Evolutionary conservation across 2,888 invertebrate genomes (phyloP), one percentile per base, ranked within the genome.

Genomic region (Acanthosepion lycidas): DNA sequence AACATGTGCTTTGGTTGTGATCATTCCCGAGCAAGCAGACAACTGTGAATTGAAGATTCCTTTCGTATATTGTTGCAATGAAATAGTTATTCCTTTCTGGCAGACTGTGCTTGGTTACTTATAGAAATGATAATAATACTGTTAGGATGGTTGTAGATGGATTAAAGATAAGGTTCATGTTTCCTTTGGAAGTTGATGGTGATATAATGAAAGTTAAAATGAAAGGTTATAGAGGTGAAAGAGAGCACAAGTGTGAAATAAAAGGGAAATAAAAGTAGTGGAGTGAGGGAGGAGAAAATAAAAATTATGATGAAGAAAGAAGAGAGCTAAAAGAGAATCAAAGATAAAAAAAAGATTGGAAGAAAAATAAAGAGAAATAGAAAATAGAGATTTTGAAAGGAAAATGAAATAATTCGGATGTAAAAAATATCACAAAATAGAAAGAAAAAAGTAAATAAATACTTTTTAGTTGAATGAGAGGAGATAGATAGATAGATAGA

Each of bases 31-130:
- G 42, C 42, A 78, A 33, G 78, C 78, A 33, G n/a, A 33, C 78
- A 78, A n/a, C 15, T 78, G 3, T 33, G 9, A 33, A 5, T 78
- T 78, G n/a, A 78, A 78, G 78, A 78, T 1, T n/a, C 78, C 78
- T 12, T 78, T 78, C 9, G n/a, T 78, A 78, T 15, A 78, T 15
- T 5, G 78, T 78, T n/a, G 12, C 78, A 78, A 78, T 78, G 12
- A 78, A 78, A 78, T 33, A n/a, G 78, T 78, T 78, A 78, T 78
- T 78, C 78, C n/a, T 78, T 78, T 78, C n/a, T n/a, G n/a, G n/a
- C n/a, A n/a, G 4, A 33, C 23, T 28, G 23, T 64, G 23, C 51
- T 51, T 15, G 78, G 78, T 78, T 78, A 5, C 33, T 33, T 33
- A 23, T 78, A 59, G 78, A 33, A 78, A 78, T n/a, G 78, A 78